Evolutionary conservation across 2,113 vertebrate genomes (phyloP).

Genomic region (Neodontobutis hainanensis): DNA sequence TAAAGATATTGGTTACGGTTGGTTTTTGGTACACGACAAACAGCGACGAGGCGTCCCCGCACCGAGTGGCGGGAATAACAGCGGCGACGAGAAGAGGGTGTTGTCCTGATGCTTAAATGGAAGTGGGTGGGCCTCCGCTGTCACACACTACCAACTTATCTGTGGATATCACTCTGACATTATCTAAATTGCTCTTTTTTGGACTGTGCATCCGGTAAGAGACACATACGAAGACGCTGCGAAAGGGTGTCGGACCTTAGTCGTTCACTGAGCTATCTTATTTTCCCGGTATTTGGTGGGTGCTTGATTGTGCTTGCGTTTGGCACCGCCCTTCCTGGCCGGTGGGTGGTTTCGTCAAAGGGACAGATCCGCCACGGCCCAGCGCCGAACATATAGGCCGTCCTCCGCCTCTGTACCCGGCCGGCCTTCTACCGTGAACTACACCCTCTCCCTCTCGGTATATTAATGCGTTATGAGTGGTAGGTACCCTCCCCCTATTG

Average conservation of each 20-base stretch:
- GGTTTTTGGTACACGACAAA: constrained; percentile 54
- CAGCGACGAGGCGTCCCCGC: constrained; percentile 51
- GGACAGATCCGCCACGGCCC: constrained; percentile 92
- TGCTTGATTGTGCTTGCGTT: constrained; percentile 71
- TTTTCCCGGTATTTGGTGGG: constrained; percentile 63
- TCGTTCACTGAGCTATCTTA: constrained; percentile 44
- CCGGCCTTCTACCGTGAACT: constrained; percentile 91
- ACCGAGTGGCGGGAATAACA: constrained; percentile 38
- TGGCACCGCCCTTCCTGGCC: constrained; percentile 85
- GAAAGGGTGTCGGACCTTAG: constrained; percentile 43
- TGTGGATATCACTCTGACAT: constrained; percentile 71
- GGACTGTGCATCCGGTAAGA: constrained; percentile 50
- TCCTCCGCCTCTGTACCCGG: constrained; percentile 84
- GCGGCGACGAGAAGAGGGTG: constrained; percentile 68
- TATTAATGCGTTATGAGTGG: constrained; percentile 99
- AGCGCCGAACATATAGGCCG: constrained; percentile 91
- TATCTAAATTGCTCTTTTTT: constrained; percentile 58
- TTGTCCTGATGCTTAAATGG: constrained; percentile 82
- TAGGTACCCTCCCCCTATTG: constrained; percentile 89
- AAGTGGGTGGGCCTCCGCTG: constrained; percentile 80
- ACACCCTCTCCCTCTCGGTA: constrained; percentile 85
- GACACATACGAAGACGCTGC: constrained; percentile 30
- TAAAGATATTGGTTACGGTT: constrained; percentile 44
- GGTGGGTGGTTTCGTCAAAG: constrained; percentile 87
- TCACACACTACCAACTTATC: constrained; percentile 76